These are phyloP conservation scores for Nebria ingens DNA, from an alignment of 1,140 invertebrate genomes.

Conservation along the genomic window DNA sequence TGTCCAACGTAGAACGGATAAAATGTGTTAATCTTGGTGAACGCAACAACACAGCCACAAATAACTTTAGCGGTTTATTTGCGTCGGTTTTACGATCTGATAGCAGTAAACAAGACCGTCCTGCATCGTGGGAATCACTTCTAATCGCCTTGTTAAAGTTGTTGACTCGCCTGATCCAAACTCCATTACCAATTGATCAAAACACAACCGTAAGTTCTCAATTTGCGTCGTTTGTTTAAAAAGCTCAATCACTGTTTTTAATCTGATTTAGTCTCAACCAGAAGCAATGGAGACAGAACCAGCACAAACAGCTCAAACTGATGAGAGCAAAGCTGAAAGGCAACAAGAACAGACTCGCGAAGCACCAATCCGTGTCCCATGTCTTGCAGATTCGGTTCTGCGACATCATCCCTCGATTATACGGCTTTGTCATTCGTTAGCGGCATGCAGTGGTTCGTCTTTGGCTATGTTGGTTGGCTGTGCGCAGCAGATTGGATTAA, in stretches of 20 bases:
- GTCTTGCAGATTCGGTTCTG: conserved; percentile 64
- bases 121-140: conserved; percentile 53
- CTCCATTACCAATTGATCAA: conserved; percentile 43
- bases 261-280: no score
- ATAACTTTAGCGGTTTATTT: conserved; percentile 52
- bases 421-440: conserved; percentile 63
- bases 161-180: conserved; percentile 54
- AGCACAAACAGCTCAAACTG: conserved; percentile 48
- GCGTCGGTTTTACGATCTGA: conserved; percentile 54
- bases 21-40: conserved; percentile 37
- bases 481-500: conserved; percentile 22
- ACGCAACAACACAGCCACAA: conserved; percentile 36
- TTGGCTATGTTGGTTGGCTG: conserved; percentile 43
- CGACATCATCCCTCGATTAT: conserved; percentile 72
- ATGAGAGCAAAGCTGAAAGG: conserved; percentile 67
- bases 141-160: conserved; percentile 57
- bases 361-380: conserved; percentile 41
- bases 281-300: conserved; percentile 29
- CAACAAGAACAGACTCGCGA: conserved; percentile 34
- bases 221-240: no score
- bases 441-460: conserved; percentile 56
- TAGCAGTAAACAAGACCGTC: conserved; percentile 42
- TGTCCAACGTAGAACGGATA: conserved; percentile 46
- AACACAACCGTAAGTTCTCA: conserved; percentile 19
- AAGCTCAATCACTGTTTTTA: no score